Percentiles rank a stretch among this genome's conserved stretches.
Evolutionary conservation across 2,888 invertebrate species (phyloP).

Genomic region (Diaprepes abbreviatus): DNA sequence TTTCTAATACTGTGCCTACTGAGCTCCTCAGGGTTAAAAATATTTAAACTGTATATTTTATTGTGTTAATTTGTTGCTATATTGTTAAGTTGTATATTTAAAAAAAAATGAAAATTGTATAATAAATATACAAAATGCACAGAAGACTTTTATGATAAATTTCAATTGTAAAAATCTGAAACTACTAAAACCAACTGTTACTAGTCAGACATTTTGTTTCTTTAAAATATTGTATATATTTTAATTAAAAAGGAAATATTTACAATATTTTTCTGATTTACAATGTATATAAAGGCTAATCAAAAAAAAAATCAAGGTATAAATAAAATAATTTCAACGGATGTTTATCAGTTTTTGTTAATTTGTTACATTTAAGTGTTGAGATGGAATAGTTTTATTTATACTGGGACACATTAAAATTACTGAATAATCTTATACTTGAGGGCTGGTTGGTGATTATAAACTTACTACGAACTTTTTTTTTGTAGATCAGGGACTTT

Average conservation of each 20-base stretch:
- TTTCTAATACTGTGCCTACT: conserved; percentile 35
- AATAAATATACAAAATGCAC: conserved; percentile 65
- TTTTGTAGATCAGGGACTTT: conserved; percentile 34
- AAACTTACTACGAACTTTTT: conserved; percentile 30
- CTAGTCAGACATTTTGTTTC: conserved; percentile 63
- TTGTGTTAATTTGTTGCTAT: conserved; percentile 59
- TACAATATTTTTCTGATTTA: conserved; percentile 66
- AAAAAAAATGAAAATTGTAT: conserved; percentile 65
- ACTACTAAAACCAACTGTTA: conserved; percentile 64
- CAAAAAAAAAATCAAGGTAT: neutral
- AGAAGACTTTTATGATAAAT: conserved; percentile 51
- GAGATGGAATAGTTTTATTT: conserved; percentile 20
- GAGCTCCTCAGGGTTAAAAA: conserved; percentile 53
- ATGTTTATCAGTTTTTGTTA: conserved; percentile 43
- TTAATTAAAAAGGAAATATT: conserved; percentile 61
- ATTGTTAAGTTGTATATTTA: conserved; percentile 66
- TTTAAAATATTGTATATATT: conserved; percentile 65
- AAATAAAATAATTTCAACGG: conserved; percentile 11
- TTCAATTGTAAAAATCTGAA: conserved; percentile 60
- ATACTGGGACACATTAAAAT: neutral
- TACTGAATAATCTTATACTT: conserved; percentile 15
- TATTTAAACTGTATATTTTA: conserved; percentile 47
- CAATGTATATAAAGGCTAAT: conserved; percentile 54
- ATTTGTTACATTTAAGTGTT: conserved; percentile 16
- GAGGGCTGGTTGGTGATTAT: conserved; percentile 28